These are phyloP conservation scores for Drosophila paracracens DNA, from an alignment of 2,888 invertebrate species.

Conservation along the genomic window DNA sequence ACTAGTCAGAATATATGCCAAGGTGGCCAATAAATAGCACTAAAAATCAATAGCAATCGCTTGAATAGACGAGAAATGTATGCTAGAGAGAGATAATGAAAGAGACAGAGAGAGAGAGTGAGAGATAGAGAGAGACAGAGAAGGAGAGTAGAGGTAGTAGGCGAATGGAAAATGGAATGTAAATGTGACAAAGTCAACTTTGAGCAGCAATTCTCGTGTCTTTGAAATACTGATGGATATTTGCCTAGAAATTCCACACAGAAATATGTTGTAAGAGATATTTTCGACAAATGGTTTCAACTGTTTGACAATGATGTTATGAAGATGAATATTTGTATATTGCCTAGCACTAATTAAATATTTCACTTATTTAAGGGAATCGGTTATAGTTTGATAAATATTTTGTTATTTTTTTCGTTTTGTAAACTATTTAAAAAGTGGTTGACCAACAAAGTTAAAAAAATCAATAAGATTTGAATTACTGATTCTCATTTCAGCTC, in stretches of 20 bases:
- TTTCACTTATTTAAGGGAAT: neutral
- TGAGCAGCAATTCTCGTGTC: constrained; percentile 3
- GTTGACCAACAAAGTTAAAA: neutral
- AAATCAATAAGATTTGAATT: too few relatives aligned
- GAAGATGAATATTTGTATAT: neutral
- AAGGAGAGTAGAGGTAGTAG: neutral
- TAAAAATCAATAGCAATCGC: constrained; percentile 65
- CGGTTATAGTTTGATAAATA: neutral
- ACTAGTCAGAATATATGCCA: constrained; percentile 58
- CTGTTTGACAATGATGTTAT: neutral
- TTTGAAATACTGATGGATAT: constrained; percentile 13
- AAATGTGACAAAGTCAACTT: constrained; percentile 28
- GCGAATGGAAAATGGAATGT: constrained; percentile 12
- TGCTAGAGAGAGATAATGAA: neutral
- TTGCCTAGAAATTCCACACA: neutral
- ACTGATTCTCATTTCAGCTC: too few relatives aligned
- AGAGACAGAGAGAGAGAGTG: neutral
- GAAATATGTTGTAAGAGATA: neutral
- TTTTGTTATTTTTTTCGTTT: neutral
- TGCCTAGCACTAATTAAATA: neutral
- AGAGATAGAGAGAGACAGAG: neutral
- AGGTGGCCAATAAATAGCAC: constrained; percentile 57
- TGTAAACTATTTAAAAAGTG: neutral
- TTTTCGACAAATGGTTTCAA: neutral
- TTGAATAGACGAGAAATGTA: constrained; percentile 24